Evolutionary conservation across 2,888 invertebrate genomes (phyloP).

Genomic region (Amphiduros pacificus): DNA sequence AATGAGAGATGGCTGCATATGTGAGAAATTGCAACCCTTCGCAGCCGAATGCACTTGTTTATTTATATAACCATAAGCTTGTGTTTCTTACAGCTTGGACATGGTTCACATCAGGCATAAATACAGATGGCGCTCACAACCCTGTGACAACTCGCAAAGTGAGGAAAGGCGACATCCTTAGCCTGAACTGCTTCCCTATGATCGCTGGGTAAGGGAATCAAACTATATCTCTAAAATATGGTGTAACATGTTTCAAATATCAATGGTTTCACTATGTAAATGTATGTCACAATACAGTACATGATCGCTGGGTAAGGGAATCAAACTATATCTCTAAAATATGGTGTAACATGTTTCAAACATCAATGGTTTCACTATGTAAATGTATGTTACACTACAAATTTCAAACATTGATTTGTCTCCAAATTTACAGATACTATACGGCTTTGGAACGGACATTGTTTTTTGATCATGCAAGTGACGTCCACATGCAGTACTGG

Average conservation of each 20-base stretch:
- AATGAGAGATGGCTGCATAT: neutral
- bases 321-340: neutral
- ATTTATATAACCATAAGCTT: too few relatives aligned
- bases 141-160: slow-evolving; percentile 25
- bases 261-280: too few relatives aligned
- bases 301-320: slow-evolving; percentile 23
- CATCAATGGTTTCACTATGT: too few relatives aligned
- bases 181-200: slow-evolving; percentile 28
- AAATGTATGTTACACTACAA: too few relatives aligned
- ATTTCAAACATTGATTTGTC: too few relatives aligned
- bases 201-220: slow-evolving; percentile 17
- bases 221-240: neutral
- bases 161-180: slow-evolving; percentile 26
- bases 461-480: slow-evolving; percentile 22
- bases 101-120: slow-evolving; percentile 29
- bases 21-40: too few relatives aligned
- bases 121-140: slow-evolving; percentile 30
- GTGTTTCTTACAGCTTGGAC: slow-evolving; percentile 24
- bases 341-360: too few relatives aligned
- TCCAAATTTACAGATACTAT: slow-evolving; percentile 21
- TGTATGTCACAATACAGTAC: too few relatives aligned
- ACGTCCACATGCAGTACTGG: slow-evolving; percentile 19
- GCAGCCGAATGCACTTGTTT: too few relatives aligned
- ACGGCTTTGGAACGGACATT: slow-evolving; percentile 28
- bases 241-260: too few relatives aligned